These are phyloP conservation scores for Dicycla oo DNA, from an alignment of 2,888 invertebrate species.

Conservation along the genomic window DNA sequence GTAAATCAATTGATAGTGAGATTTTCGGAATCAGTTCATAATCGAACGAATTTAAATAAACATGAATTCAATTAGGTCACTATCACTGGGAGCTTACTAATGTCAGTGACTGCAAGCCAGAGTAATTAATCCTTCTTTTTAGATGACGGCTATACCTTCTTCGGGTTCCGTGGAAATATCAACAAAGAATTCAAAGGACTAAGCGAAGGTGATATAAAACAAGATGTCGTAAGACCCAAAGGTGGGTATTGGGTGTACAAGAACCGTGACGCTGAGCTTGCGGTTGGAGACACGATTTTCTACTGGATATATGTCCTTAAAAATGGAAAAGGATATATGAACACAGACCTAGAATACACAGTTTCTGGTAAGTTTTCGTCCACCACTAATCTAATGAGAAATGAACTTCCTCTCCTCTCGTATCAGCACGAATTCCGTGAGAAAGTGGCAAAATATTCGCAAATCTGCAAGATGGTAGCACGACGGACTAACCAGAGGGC, in stretches of 20 bases:
- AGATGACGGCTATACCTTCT: slow-evolving; percentile 91
- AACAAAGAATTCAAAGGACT: slow-evolving; percentile 93
- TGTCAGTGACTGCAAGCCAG: background rate
- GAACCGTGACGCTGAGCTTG: slow-evolving; percentile 89
- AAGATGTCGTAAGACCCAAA: slow-evolving; percentile 91
- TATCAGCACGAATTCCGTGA: no score
- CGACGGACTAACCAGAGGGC: no score
- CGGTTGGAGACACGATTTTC: slow-evolving; percentile 92
- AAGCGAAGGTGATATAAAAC: slow-evolving; percentile 92
- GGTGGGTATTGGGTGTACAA: slow-evolving; percentile 92
- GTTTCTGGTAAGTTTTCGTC: slow-evolving; percentile 83
- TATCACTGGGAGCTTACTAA: background rate
- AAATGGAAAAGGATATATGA: slow-evolving; percentile 92
- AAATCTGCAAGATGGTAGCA: no score
- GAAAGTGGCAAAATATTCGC: no score
- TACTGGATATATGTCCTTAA: slow-evolving; percentile 94
- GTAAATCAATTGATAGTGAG: background rate
- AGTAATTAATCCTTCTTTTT: slow-evolving; percentile 31
- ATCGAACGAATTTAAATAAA: no score
- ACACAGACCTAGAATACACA: slow-evolving; percentile 86
- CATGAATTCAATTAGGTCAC: no score
- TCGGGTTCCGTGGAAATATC: slow-evolving; percentile 91
- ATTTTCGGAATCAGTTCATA: background rate
- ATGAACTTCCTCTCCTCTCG: no score
- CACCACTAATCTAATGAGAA: no score